phyloP scores from a whole-genome alignment of 2,888 invertebrate genomes.

The Macaria liturata region DNA sequence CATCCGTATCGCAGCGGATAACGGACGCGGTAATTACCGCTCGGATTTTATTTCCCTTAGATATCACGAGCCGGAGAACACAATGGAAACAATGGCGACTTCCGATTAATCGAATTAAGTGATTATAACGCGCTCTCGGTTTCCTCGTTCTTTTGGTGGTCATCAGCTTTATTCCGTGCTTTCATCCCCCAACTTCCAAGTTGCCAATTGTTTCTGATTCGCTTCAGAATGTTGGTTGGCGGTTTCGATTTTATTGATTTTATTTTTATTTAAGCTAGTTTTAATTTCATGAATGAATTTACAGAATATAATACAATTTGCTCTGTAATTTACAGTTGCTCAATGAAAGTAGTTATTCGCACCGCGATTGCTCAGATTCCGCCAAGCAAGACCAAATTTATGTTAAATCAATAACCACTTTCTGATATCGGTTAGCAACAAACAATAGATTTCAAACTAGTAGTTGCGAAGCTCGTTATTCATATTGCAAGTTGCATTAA shows the following conservation, averaged over 20 bases:
- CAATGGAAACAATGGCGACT: constrained; percentile 39
- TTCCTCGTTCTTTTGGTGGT: constrained; percentile 33
- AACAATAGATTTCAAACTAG: constrained; percentile 30
- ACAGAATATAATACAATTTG: too few relatives aligned
- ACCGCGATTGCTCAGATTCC: constrained; percentile 6
- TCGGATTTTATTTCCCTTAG: constrained; percentile 51
- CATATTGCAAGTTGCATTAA: constrained; percentile 31
- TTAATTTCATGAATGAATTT: too few relatives aligned
- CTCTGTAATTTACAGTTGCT: too few relatives aligned
- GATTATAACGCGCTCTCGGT: constrained; percentile 37
- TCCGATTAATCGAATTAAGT: constrained; percentile 47
- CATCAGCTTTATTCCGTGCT: constrained; percentile 24
- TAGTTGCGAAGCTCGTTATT: constrained; percentile 30
- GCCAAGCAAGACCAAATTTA: constrained; percentile 17
- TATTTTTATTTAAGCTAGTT: too few relatives aligned
- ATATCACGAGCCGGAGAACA: constrained; percentile 41
- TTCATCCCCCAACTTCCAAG: constrained; percentile 13
- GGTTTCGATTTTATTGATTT: too few relatives aligned
- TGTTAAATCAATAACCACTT: constrained; percentile 20
- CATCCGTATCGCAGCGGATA: constrained; percentile 44
- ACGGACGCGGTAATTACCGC: constrained; percentile 46
- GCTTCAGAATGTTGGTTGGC: too few relatives aligned
- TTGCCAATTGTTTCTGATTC: neutral
- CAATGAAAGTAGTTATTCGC: neutral
- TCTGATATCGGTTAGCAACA: constrained; percentile 25